Base-by-base conservation (phyloP, 2,888 invertebrate genomes). In the Polylopha cassiicola region DNA sequence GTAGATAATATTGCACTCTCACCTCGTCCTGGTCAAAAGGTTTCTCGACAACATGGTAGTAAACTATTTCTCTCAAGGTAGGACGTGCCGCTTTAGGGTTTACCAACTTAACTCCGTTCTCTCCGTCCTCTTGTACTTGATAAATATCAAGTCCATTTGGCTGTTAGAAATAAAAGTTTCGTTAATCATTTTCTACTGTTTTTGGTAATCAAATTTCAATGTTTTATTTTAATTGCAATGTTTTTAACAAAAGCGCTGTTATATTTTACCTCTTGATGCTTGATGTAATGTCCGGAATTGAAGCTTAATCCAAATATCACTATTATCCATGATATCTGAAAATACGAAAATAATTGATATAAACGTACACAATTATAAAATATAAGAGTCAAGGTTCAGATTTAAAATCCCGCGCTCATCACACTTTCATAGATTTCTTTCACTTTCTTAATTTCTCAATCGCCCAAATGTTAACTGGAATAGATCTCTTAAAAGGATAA, bases 41-140 rank as follows among this genome's bases (percentile, higher is more conserved):
- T 7, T 38, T 59, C 11, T 71, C 70, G 2, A 65, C 58, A 0
- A 67, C 30, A 14, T 66, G 69, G 21, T 60, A 65, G 33, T 61
- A 70, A 1, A 62, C 45, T 1, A 70, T 66, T 5, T 70, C 71
- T 17, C 62, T 47, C 1, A 68, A 16, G 0, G 56, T 55, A 2
- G 56, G 58, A 8, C 52, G 50, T 4, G 47, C 48, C 0, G 51
- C 4, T 8, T 57, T 54, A 0, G 63, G 61, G 2, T 50, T 52
- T 0, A 47, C 44, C 5, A 69, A 45, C 0, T 29, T 50, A 0
- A 61, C 29, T 0, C 48, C 47, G n/a, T 47, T 48, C 8, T 65
- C 65, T 7, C 47, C 16, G 0, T 65, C 46, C 32, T 51, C 46
- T 34, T 70, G 65, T 0, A 56, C 28, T 0, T 58, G 36, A 7